Evolutionary conservation across 2,888 invertebrate species (phyloP), one percentile per base, ranked within the genome.

Genomic region (Lochmaea capreae): DNA sequence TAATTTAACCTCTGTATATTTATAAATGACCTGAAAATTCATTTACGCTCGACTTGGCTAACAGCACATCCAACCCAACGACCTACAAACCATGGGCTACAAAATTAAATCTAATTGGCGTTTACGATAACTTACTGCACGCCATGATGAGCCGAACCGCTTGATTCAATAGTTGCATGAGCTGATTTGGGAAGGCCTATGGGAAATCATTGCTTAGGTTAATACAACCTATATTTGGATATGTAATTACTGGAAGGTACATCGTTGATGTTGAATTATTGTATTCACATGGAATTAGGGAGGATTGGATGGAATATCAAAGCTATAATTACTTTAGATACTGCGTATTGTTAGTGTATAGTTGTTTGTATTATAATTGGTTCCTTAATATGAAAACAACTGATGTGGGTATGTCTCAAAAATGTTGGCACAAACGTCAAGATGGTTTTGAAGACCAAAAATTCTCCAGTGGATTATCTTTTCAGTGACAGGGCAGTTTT

Each of bases 91-190:
- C 43, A 65, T 39, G 63, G 63, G 57, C 63, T 57, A 70, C 57
- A 70, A 70, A 70, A 70, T 70, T 70, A 70, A 54, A 42, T 26
- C 57, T 70, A 70, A 70, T 63, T 65, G 70, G 63, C 52, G 70
- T 57, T 70, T 65, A 57, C 63, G 63, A 65, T 70, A 70, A 65
- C 70, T 70, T 18, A 65, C 63, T 42, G 57, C 70, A 70, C 70
- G 70, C 63, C 54, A 70, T 65, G 70, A 70, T 70, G 70, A 63
- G 69, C 49, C 61, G 61, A 69, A 43, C 46, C 52, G 68, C 42
- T 52, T 39, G 42, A 39, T 26, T 39, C 63, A 63, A 33, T 33
- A 33, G 33, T 33, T 33, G 8, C 8, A 6, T 8, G 63, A 70
- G 54, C 14, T 43, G 63, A 57, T 70, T 63, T 63, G 63, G 42